Evolutionary conservation across 2,113 vertebrate genomes (phyloP), one percentile per base, ranked within the genome.

Genomic region (Lathamus discolor): DNA sequence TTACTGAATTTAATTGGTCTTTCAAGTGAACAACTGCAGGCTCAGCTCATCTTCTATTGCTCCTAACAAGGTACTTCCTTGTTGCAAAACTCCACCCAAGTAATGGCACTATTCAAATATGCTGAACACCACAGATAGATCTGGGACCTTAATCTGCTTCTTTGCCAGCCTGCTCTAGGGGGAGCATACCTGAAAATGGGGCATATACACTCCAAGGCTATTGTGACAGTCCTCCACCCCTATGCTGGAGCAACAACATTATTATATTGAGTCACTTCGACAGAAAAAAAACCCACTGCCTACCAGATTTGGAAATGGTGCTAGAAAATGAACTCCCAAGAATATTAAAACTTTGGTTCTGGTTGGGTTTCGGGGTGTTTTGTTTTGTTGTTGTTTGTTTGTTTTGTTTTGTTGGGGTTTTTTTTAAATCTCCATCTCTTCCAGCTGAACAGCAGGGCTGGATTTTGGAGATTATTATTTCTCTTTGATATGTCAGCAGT

Each of bases 191-290:
- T 27, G 27, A 7, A 41, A 52, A 18, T 0, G 7, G 22, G 64
- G 9, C 59, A 31, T 4, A 2, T 1, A 9, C 2, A 1, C 7
- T 3, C 17, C 68, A 2, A 5, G 63, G 41, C 3, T 11, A 11
- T 3, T 72, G 13, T 27, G 24, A 4, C 35, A 3, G 6, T 3
- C 12, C 44, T 23, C 43, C 43, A 33, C 9, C 22, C n/a, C 22
- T 3, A 9, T 19, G 4, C 13, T 28, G 37, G 59, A 17, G 13
- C 20, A 62, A 6, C 25, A 0, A 0, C 2, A 1, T 1, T 23
- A 6, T 0, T 59, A 22, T 11, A 23, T 4, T 7, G 22, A 72
- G 64, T 4, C 33, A 7, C 25, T 28, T 17, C 8, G 3, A 67
- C 59, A 23, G 44, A 3, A 20, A 3, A 37, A 55, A 18, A 28